Conservation (phyloP, 2,888 invertebrate species). For the Parnassius smintheus region DNA sequence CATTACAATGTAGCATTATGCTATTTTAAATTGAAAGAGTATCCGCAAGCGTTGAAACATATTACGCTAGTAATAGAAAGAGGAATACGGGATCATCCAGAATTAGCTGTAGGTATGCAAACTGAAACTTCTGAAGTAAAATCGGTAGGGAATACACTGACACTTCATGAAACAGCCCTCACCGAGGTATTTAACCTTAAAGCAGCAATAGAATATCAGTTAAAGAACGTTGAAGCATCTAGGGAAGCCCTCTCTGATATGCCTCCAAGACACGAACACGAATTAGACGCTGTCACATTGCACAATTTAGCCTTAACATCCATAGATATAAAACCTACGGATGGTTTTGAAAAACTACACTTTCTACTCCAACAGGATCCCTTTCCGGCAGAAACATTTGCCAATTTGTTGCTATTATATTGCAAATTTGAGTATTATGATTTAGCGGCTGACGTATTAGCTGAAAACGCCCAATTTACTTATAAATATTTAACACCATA, state of each 20-base stretch:
- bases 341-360: slow-evolving; percentile 92
- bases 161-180: slow-evolving; percentile 96
- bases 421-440: slow-evolving; percentile 99
- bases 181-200: slow-evolving; percentile 99
- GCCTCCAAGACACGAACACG: slow-evolving; percentile 97
- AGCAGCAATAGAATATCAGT: slow-evolving; percentile 98
- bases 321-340: slow-evolving; percentile 92
- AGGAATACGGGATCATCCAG: slow-evolving; percentile 98
- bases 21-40: slow-evolving; percentile 96
- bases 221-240: slow-evolving; percentile 87
- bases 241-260: slow-evolving; percentile 93
- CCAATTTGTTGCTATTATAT: slow-evolving; percentile 95
- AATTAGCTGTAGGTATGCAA: slow-evolving; percentile 97
- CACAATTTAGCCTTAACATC: slow-evolving; percentile 97
- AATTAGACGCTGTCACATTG: slow-evolving; percentile 97
- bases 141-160: slow-evolving; percentile 97
- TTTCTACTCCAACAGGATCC: slow-evolving; percentile 97
- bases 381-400: slow-evolving; percentile 98
- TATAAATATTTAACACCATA: slow-evolving; percentile 97
- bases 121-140: slow-evolving; percentile 95
- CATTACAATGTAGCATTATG: slow-evolving; percentile 98
- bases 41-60: slow-evolving; percentile 94
- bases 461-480: slow-evolving; percentile 97
- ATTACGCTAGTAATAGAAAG: slow-evolving; percentile 96
- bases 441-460: slow-evolving; percentile 97